A percentile compares a stretch with the other conserved stretches of the same genome.
Conservation (phyloP, 2,888 invertebrate genomes). For the Leptogaster cylindrica region DNA sequence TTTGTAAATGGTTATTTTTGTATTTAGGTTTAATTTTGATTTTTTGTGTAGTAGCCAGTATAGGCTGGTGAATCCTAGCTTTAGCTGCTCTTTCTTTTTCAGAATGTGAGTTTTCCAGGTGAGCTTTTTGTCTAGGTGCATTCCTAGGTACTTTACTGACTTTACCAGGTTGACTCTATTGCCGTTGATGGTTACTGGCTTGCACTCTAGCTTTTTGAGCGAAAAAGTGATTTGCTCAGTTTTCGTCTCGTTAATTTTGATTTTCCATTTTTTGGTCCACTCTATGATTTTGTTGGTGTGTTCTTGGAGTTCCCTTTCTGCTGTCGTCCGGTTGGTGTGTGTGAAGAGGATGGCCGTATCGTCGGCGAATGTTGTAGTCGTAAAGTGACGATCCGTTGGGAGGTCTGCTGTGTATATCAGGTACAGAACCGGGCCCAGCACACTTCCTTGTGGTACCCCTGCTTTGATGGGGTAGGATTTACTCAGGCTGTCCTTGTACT, state of each 20-base stretch:
- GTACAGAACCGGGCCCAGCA: conserved; percentile 1
- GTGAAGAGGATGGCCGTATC: not conserved
- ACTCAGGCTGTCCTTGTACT: not conserved
- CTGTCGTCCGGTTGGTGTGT: not conserved
- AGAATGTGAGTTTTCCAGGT: not conserved
- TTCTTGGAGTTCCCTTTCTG: not conserved
- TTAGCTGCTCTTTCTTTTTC: not conserved
- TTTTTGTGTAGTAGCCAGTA: not conserved
- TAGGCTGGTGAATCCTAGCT: not conserved
- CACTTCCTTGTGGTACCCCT: conserved; percentile 10
- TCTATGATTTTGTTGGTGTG: not conserved
- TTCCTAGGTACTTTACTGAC: not conserved
- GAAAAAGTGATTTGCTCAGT: not conserved
- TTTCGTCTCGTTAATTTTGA: not conserved
- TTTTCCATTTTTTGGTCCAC: not conserved
- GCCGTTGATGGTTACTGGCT: not conserved
- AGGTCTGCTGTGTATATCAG: not conserved
- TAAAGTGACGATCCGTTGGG: not conserved
- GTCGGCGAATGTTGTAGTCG: not conserved
- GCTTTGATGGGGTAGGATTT: not conserved
- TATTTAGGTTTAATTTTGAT: not conserved
- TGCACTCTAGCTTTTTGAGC: not conserved
- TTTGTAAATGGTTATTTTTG: not conserved
- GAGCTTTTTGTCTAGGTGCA: not conserved
- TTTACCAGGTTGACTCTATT: not conserved